These are phyloP conservation scores for Menidia beryllina DNA, from an alignment of 2,113 vertebrate genomes.

Conservation along the genomic window DNA sequence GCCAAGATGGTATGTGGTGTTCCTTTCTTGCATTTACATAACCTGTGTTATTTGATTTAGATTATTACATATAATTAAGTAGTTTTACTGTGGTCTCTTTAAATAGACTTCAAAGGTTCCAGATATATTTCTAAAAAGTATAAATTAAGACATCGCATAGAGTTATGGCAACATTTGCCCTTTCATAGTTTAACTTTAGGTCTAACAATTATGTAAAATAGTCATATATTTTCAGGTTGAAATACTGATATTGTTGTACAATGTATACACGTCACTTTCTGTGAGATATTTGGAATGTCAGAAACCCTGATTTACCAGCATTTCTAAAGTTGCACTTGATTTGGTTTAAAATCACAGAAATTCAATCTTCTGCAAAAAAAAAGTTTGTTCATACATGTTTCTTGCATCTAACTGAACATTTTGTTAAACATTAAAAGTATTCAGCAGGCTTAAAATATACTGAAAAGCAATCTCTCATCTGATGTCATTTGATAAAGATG, in stretches of 20 bases:
- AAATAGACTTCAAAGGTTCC: not conserved
- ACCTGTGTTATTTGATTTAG: not conserved
- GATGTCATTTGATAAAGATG: not conserved
- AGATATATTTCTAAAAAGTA: not conserved
- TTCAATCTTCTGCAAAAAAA: not conserved
- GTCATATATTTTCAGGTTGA: not conserved
- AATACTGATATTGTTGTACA: not conserved
- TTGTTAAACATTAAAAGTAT: not conserved
- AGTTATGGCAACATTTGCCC: not conserved
- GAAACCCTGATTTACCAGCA: not conserved
- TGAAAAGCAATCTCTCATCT: not conserved
- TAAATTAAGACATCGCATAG: not conserved
- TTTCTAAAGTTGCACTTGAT: not conserved
- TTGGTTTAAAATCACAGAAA: not conserved
- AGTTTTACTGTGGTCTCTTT: not conserved
- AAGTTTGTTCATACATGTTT: not conserved
- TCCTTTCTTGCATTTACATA: not conserved
- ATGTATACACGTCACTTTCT: not conserved
- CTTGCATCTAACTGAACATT: not conserved
- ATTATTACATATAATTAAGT: not conserved
- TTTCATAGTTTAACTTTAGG: not conserved
- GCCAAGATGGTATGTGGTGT: constrained; percentile 66
- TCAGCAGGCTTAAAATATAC: not conserved
- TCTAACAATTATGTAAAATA: not conserved
- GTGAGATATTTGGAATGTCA: not conserved